Percentiles rank a stretch among this genome's conserved stretches.
phyloP scores from a whole-genome alignment of 2,797 vertebrate genomes.

The Threskiornis aethiopicus region DNA sequence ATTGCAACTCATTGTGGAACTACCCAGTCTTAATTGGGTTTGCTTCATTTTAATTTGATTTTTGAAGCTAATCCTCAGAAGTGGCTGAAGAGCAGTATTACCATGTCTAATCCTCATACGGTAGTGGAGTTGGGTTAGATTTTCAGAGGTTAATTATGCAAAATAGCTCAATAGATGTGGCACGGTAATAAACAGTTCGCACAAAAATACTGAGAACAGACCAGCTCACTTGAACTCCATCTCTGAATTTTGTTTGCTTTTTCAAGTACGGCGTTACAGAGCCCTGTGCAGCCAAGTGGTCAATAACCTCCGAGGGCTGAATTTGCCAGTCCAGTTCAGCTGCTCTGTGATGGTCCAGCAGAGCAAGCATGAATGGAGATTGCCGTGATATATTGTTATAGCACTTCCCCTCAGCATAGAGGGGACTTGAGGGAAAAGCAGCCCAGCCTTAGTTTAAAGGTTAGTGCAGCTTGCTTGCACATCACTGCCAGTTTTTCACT shows the following conservation, averaged over 20 bases:
- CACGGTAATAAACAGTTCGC: neutral
- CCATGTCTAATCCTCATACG: neutral
- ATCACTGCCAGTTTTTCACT: neutral
- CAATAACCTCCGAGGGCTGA: neutral
- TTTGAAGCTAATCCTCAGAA: conserved; percentile 25
- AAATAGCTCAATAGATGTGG: neutral
- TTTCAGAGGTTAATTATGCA: neutral
- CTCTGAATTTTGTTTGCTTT: neutral
- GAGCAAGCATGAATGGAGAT: neutral
- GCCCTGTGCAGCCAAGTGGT: neutral
- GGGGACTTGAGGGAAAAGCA: neutral
- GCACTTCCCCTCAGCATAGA: neutral
- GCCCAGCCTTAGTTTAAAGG: neutral
- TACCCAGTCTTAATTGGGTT: neutral
- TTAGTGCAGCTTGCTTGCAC: neutral
- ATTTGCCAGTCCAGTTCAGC: neutral
- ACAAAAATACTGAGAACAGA: neutral
- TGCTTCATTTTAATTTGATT: conserved; percentile 33
- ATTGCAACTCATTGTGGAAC: neutral
- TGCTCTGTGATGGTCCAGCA: neutral
- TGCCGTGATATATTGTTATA: neutral
- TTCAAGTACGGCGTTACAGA: neutral
- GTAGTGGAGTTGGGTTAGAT: neutral
- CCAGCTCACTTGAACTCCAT: neutral
- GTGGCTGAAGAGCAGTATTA: neutral